These are phyloP conservation scores for Corydoras sp. DNA, from an alignment of 2,113 vertebrate species.

Conservation along the genomic window DNA sequence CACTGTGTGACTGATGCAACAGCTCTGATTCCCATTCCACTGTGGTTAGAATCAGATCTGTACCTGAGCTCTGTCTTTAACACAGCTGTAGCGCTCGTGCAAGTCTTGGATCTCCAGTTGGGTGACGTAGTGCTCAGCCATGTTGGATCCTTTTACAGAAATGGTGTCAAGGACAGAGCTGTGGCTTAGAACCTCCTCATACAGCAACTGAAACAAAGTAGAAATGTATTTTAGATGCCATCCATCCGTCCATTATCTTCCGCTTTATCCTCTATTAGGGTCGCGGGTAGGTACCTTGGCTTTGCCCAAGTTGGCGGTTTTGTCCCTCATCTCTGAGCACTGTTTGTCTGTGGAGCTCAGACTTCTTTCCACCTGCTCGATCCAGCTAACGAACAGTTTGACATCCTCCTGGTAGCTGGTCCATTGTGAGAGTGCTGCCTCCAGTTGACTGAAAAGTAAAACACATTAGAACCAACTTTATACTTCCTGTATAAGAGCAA, in stretches of 20 bases:
- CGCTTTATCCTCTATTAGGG: too few species aligned
- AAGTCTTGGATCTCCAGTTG: slow-evolving; percentile 92
- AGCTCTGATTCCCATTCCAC: not conserved
- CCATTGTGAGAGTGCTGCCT: slow-evolving; percentile 93
- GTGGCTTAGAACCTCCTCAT: slow-evolving; percentile 88
- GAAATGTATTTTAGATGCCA: not conserved
- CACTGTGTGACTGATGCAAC: too few species aligned
- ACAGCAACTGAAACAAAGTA: slow-evolving; percentile 75
- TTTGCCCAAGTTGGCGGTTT: slow-evolving; percentile 80
- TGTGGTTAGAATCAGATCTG: not conserved
- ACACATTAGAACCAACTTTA: not conserved
- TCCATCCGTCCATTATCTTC: too few species aligned
- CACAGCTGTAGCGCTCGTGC: slow-evolving; percentile 76
- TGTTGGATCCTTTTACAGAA: slow-evolving; percentile 80
- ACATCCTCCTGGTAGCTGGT: slow-evolving; percentile 96
- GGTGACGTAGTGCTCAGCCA: slow-evolving; percentile 85
- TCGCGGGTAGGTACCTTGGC: slow-evolving; percentile 75
- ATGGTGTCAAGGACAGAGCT: slow-evolving; percentile 82
- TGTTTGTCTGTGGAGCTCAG: slow-evolving; percentile 76
- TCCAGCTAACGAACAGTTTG: slow-evolving; percentile 85
- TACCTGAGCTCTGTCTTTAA: slow-evolving; percentile 82
- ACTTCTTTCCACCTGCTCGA: slow-evolving; percentile 81
- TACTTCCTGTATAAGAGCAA: too few species aligned
- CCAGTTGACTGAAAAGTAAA: slow-evolving; percentile 76
- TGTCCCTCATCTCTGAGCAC: slow-evolving; percentile 84